Evolutionary conservation across 2,797 vertebrate species (phyloP), one percentile per base, ranked within the genome.

Genomic region (Benthosema pterotum): DNA sequence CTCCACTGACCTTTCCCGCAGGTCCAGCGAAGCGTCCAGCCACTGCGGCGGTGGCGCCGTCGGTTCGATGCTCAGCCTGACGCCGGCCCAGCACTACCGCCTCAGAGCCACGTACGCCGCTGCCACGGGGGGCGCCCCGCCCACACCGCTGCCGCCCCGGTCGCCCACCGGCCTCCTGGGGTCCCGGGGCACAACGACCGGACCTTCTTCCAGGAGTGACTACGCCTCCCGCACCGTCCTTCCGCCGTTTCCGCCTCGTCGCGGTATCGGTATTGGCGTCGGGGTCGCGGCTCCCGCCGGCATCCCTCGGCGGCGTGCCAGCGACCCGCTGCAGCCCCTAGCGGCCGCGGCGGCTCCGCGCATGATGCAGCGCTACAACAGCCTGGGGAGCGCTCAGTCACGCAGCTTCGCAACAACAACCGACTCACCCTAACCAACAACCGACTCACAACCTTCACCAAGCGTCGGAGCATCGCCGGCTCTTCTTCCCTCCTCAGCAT

Each of bases 11-110:
- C 92, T 96, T 28, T 97, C 95, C 1, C 92, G 95, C 17, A 91
- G 95, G 60, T 98, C 96, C 83, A 97, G 96, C 48, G 94, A 96
- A n/a, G n/a, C n/a, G 86, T 86, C 86, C 32, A 96, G 96, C 80
- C 95, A 95, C 63, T 91, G 89, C 4, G 89, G 48, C 75, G 91
- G 0, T 89, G 94, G 1, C 85, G 82, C 92, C 7, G n/a, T n/a
- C n/a, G n/a, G n/a, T n/a, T n/a, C n/a, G n/a, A n/a, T n/a, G n/a
- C 92, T 98, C 50, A 94, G 92, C 73, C 91, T 98, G 74, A 97
- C 96, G 0, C 95, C 95, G 0, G 95, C 95, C 9, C 96, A 97
- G 86, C 96, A 96, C 69, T 96, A 97, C 82, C 88, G 81, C 72
- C 93, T 98, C 60, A 95, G 95, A 67, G 95, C 94, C 8, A 93